Evolutionary conservation across 2,888 invertebrate species (phyloP).

Genomic region (Agriotes lineatus): DNA sequence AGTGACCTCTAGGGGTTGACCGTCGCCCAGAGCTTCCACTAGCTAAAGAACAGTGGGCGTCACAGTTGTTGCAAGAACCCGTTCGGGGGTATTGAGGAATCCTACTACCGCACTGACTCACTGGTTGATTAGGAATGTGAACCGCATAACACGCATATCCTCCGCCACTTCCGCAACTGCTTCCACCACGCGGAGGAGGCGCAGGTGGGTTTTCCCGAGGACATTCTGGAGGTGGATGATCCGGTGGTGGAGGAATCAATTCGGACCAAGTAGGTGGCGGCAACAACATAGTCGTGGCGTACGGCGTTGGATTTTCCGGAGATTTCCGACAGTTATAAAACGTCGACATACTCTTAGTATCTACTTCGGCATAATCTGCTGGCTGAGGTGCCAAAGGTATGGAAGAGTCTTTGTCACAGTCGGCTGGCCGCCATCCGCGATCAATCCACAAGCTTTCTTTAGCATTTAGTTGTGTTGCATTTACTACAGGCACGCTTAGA

Average conservation of each 20-base stretch:
- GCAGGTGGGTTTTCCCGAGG: slow-evolving; percentile 62
- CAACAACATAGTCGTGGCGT: slow-evolving; percentile 81
- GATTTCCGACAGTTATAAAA: slow-evolving; percentile 79
- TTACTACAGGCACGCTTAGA: slow-evolving; percentile 69
- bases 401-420: slow-evolving; percentile 75
- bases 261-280: slow-evolving; percentile 68
- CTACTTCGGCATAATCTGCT: slow-evolving; percentile 78
- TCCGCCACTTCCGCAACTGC: slow-evolving; percentile 59
- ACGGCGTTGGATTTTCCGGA: slow-evolving; percentile 77
- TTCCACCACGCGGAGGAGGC: slow-evolving; percentile 62
- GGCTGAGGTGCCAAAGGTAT: slow-evolving; percentile 70
- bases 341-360: slow-evolving; percentile 75
- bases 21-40: slow-evolving; percentile 62
- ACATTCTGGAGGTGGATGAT: slow-evolving; percentile 72
- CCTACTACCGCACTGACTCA: slow-evolving; percentile 50
- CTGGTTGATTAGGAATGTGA: slow-evolving; percentile 58
- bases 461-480: slow-evolving; percentile 63
- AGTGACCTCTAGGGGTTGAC: slow-evolving; percentile 59
- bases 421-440: slow-evolving; percentile 75
- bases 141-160: slow-evolving; percentile 65
- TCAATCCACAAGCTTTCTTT: slow-evolving; percentile 80
- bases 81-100: slow-evolving; percentile 53
- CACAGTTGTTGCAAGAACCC: slow-evolving; percentile 63
- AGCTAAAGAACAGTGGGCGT: slow-evolving; percentile 62
- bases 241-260: slow-evolving; percentile 72